Conservation (phyloP, 2,888 invertebrate species). For the Leucophenga montana region DNA sequence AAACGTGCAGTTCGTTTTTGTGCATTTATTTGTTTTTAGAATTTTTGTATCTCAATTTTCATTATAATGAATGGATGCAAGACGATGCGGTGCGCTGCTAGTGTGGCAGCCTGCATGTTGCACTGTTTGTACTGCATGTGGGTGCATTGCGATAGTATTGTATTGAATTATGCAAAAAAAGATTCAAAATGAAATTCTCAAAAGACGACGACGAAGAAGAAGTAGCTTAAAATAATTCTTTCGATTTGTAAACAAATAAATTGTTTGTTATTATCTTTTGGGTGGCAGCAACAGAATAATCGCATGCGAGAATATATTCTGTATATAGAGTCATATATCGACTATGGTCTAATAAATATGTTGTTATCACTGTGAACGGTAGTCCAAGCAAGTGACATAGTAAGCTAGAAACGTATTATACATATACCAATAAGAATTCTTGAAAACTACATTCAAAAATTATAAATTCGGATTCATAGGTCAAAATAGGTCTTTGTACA, state of each 20-base stretch:
- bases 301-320: constrained; percentile 12
- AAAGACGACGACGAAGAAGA: background rate
- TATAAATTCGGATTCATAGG: no score
- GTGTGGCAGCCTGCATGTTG: background rate
- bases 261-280: constrained; percentile 63
- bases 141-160: background rate
- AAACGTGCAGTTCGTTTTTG: constrained; percentile 25
- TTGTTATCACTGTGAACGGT: no score
- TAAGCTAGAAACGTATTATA: no score
- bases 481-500: no score
- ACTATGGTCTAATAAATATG: constrained; percentile 14
- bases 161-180: constrained; percentile 24
- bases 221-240: background rate
- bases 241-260: constrained; percentile 55
- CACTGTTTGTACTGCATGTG: background rate
- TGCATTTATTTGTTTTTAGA: constrained; percentile 32
- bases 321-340: background rate
- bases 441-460: no score
- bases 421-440: no score
- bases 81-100: background rate
- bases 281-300: constrained; percentile 47
- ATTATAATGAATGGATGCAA: constrained; percentile 53
- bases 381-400: background rate
- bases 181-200: background rate
- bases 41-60: constrained; percentile 63